Evolutionary conservation across 2,888 invertebrate genomes (phyloP).

Genomic region (Metopia argyrocephala): DNA sequence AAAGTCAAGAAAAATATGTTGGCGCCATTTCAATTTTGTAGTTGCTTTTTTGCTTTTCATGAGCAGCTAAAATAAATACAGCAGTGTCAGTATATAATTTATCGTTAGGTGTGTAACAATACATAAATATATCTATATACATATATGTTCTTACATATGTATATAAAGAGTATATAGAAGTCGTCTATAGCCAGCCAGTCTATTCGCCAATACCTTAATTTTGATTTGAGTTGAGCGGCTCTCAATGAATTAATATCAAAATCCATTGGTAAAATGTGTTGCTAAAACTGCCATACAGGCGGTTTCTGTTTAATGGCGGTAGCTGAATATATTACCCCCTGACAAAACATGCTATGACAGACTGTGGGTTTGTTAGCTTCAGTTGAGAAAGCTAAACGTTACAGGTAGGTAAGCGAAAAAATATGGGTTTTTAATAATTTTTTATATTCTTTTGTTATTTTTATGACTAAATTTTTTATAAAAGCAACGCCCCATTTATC

Average conservation of each 20-base stretch:
- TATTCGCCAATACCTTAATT: neutral
- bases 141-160: too few species aligned
- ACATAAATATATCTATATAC: too few species aligned
- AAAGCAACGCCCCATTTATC: neutral
- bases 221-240: neutral
- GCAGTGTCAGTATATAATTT: neutral
- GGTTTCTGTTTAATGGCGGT: slow-evolving; percentile 41
- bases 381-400: neutral
- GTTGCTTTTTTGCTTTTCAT: neutral
- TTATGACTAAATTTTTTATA: neutral
- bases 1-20: slow-evolving; percentile 20
- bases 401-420: neutral
- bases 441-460: neutral
- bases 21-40: slow-evolving; percentile 37
- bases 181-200: neutral
- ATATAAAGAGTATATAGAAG: neutral
- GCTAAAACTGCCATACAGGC: slow-evolving; percentile 32
- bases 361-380: too few species aligned
- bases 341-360: too few species aligned
- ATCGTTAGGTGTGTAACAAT: neutral
- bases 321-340: slow-evolving; percentile 34
- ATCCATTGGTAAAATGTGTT: slow-evolving; percentile 32
- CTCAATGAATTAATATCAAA: slow-evolving; percentile 31
- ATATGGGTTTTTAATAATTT: slow-evolving; percentile 40
- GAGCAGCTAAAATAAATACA: neutral